phyloP scores from a whole-genome alignment of 92 coral and sea anemone genomes.

The Paramuricea clavata region DNA sequence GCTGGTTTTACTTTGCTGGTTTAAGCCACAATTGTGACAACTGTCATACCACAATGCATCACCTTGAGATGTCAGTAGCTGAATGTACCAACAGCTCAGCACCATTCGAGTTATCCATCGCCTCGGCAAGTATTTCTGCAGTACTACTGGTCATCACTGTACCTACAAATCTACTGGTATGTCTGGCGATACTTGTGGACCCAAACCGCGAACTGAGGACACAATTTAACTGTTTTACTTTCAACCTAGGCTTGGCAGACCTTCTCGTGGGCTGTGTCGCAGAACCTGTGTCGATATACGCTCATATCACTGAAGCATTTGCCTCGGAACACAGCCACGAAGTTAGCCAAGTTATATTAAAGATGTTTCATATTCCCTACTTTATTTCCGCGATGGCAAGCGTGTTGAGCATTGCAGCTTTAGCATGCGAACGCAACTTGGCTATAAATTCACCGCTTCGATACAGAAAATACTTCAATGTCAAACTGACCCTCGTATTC shows the following conservation, averaged over 20 bases:
- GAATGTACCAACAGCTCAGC: constrained; percentile 38
- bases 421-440: constrained; percentile 80
- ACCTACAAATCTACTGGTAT: constrained; percentile 82
- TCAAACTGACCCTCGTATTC: background rate
- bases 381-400: constrained; percentile 86
- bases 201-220: constrained; percentile 76
- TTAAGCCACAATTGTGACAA: background rate
- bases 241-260: constrained; percentile 82
- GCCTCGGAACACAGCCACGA: constrained; percentile 1
- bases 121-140: constrained; percentile 73
- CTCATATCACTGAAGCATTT: constrained; percentile 72
- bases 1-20: too few species aligned
- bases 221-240: constrained; percentile 77
- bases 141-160: constrained; percentile 78
- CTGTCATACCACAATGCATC: background rate
- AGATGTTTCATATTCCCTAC: constrained; percentile 75
- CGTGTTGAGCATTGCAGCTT: constrained; percentile 77
- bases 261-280: constrained; percentile 70
- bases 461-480: constrained; percentile 32
- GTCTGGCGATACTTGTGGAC: constrained; percentile 74
- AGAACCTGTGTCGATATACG: constrained; percentile 79
- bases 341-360: constrained; percentile 42
- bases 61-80: constrained; percentile 6
- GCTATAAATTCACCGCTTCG: constrained; percentile 69
- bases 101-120: constrained; percentile 75